phyloP scores from a whole-genome alignment of 2,888 invertebrate genomes.

The Pediacus dermestoides region DNA sequence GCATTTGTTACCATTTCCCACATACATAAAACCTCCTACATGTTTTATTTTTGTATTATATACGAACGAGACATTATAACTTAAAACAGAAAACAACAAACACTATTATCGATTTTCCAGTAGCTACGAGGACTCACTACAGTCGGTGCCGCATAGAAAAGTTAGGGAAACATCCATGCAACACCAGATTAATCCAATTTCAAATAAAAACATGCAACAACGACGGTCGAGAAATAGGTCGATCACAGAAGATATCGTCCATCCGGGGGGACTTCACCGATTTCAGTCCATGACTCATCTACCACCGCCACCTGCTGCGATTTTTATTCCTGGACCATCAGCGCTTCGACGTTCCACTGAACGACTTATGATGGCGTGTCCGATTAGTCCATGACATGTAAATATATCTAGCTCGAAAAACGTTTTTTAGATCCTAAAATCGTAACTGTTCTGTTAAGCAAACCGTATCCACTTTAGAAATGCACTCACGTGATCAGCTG shows the following conservation, averaged over 20 bases:
- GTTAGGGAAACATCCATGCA: conserved; percentile 23
- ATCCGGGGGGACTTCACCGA: conserved; percentile 32
- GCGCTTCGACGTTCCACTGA: conserved; percentile 38
- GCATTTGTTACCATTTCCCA: no score
- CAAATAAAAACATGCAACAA: conserved; percentile 22
- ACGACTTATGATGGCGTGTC: conserved; percentile 36
- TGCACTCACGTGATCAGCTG: no score
- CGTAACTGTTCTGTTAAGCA: no score
- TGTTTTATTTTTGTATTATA: no score
- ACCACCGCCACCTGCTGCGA: conserved; percentile 37
- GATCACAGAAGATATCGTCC: conserved; percentile 39
- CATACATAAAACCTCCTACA: no score
- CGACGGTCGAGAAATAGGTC: conserved; percentile 42
- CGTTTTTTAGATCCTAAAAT: no score
- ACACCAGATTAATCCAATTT: conserved; percentile 16
- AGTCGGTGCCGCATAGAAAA: conserved; percentile 58
- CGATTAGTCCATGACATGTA: conserved; percentile 11
- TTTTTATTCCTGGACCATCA: conserved; percentile 40
- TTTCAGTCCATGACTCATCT: conserved; percentile 30
- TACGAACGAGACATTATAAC: no score
- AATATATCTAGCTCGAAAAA: no score
- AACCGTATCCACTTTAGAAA: no score
- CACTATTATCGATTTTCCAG: conserved; percentile 54
- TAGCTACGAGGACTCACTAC: conserved; percentile 79
- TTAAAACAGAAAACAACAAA: no score